phyloP scores from a whole-genome alignment of 2,797 vertebrate genomes.

The Mastacembelus armatus region DNA sequence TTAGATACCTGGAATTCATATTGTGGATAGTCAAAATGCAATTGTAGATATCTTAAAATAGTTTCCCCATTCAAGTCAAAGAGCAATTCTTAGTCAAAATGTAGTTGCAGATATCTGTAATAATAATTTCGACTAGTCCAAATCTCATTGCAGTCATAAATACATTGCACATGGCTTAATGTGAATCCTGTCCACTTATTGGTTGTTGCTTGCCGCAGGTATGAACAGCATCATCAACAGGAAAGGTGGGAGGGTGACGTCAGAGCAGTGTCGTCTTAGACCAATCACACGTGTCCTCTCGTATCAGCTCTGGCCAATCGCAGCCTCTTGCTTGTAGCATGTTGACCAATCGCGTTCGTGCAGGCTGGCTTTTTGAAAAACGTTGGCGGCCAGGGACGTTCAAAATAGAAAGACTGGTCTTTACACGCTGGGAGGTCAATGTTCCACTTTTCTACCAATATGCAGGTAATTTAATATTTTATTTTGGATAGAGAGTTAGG shows the following conservation, averaged over 20 bases:
- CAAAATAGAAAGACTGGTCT: not conserved
- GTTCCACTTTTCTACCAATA: conserved; percentile 9
- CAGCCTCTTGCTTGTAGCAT: not conserved
- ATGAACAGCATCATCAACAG: too few species aligned
- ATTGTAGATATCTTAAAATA: too few species aligned
- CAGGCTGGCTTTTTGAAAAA: conserved; percentile 73
- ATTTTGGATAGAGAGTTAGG: accelerated
- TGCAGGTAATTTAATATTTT: conserved; percentile 71
- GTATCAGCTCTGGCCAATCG: conserved; percentile 44
- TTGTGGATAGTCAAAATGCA: too few species aligned
- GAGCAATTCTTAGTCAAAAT: too few species aligned
- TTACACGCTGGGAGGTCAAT: not conserved
- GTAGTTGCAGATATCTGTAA: too few species aligned
- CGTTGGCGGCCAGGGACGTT: conserved; percentile 67
- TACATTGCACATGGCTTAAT: too few species aligned
- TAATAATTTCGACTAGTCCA: too few species aligned
- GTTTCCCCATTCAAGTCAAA: too few species aligned
- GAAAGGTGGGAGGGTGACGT: not conserved
- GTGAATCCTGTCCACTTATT: too few species aligned
- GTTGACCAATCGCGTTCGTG: conserved; percentile 58
- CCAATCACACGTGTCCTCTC: conserved; percentile 39
- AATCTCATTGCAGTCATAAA: too few species aligned
- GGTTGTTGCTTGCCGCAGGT: too few species aligned
- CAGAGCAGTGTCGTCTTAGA: not conserved
- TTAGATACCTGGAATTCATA: too few species aligned